Conservation (phyloP, 1,140 invertebrate genomes). For the Mesaphorura yosii region DNA sequence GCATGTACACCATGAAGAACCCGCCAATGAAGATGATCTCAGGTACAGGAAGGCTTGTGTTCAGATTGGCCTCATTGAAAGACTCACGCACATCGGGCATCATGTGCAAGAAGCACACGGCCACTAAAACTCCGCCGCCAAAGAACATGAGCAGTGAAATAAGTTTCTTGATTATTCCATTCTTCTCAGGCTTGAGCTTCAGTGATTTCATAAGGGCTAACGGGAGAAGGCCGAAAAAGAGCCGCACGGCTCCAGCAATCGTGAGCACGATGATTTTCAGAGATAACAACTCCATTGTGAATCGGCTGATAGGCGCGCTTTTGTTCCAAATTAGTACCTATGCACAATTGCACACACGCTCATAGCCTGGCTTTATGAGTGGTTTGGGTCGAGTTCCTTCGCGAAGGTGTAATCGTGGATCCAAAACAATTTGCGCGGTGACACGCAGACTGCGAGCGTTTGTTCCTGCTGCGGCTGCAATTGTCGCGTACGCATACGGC, state of each 20-base stretch:
- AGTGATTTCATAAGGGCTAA: slow-evolving; percentile 28
- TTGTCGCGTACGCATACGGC: no score
- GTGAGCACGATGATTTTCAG: slow-evolving; percentile 31
- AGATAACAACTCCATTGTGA: slow-evolving; percentile 26
- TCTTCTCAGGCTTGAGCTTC: slow-evolving; percentile 13
- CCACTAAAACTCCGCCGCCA: slow-evolving; percentile 46
- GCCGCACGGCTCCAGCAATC: slow-evolving; percentile 31
- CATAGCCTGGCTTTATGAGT: no score
- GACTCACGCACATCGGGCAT: slow-evolving; percentile 42
- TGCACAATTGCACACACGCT: no score
- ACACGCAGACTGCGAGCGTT: no score
- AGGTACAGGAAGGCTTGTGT: slow-evolving; percentile 37
- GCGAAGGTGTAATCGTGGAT: no score
- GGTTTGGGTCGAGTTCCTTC: no score
- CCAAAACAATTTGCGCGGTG: no score
- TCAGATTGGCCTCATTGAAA: slow-evolving; percentile 14
- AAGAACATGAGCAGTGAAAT: slow-evolving; percentile 40
- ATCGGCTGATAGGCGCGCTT: no score
- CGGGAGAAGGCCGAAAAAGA: slow-evolving; percentile 35
- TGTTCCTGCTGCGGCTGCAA: no score
- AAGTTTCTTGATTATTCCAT: slow-evolving; percentile 28
- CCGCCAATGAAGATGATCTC: slow-evolving; percentile 45
- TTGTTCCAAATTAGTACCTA: no score
- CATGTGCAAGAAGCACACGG: slow-evolving; percentile 45
- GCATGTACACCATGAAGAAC: slow-evolving; percentile 47